Conservation (phyloP, 2,113 vertebrate species). For the Neoarius graeffei region DNA sequence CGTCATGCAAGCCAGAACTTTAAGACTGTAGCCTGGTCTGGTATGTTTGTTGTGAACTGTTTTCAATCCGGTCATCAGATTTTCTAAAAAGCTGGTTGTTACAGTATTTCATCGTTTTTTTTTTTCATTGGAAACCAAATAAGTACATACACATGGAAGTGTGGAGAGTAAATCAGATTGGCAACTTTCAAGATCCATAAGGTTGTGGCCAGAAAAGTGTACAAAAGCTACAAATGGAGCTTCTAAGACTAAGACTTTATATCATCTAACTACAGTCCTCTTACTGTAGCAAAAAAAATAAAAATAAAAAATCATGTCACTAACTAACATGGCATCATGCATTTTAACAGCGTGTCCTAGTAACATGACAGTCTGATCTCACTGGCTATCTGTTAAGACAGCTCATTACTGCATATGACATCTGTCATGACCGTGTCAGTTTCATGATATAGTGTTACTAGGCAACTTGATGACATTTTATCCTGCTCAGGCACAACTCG, state of each 20-base stretch:
- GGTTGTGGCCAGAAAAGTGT: background rate
- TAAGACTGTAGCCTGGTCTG: background rate
- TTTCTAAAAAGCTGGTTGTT: background rate
- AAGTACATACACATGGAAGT: background rate
- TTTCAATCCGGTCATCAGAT: background rate
- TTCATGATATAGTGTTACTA: background rate
- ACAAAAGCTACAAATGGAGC: background rate
- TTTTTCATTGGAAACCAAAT: background rate
- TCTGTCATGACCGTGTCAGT: constrained; percentile 14
- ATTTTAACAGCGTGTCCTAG: background rate
- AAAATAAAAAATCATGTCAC: background rate
- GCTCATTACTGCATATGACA: background rate
- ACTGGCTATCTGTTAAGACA: background rate
- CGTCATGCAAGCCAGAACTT: background rate
- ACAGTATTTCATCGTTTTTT: background rate
- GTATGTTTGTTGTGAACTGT: background rate
- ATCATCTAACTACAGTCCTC: background rate
- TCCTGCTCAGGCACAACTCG: background rate
- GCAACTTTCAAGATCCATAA: background rate
- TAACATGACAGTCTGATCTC: background rate
- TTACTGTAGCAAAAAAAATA: background rate
- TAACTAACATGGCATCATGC: background rate
- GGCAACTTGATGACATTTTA: constrained; percentile 1
- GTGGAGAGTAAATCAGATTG: background rate
- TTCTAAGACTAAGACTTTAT: background rate